Evolutionary conservation across 2,797 vertebrate genomes (phyloP).

Genomic region (Phrynocephalus forsythii): DNA sequence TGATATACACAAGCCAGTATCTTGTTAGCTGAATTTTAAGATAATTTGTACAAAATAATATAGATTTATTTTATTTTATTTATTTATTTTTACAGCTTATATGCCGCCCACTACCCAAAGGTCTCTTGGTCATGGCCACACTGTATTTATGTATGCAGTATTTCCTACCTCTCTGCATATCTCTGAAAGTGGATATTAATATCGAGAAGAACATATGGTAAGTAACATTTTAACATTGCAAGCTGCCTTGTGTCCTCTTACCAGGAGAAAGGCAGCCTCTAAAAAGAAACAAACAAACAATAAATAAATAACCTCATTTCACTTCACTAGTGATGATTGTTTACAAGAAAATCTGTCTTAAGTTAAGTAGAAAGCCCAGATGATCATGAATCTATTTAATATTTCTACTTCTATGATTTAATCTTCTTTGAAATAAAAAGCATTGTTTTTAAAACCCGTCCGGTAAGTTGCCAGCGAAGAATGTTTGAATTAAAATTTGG

Average conservation of each 20-base stretch:
- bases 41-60: background rate
- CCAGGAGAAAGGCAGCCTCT: too few species aligned
- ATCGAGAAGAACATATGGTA: background rate
- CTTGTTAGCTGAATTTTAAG: background rate
- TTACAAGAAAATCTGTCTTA: conserved; percentile 63
- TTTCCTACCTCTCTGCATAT: background rate
- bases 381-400: background rate
- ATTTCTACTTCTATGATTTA: conserved; percentile 60
- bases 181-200: background rate
- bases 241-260: too few species aligned
- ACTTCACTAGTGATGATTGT: conserved; percentile 62
- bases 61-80: too few species aligned
- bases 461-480: conserved; percentile 57
- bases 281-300: too few species aligned
- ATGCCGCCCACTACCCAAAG: too few species aligned
- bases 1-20: conserved; percentile 32
- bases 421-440: conserved; percentile 39
- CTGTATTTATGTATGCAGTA: background rate
- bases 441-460: conserved; percentile 62
- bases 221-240: too few species aligned
- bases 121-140: background rate
- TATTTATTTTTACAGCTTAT: too few species aligned
- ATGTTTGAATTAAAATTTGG: conserved; percentile 58
- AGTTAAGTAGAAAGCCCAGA: conserved; percentile 50
- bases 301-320: conserved; percentile 60